phyloP scores from a whole-genome alignment of 2,113 vertebrate genomes.

The Tragulus kanchil region DNA sequence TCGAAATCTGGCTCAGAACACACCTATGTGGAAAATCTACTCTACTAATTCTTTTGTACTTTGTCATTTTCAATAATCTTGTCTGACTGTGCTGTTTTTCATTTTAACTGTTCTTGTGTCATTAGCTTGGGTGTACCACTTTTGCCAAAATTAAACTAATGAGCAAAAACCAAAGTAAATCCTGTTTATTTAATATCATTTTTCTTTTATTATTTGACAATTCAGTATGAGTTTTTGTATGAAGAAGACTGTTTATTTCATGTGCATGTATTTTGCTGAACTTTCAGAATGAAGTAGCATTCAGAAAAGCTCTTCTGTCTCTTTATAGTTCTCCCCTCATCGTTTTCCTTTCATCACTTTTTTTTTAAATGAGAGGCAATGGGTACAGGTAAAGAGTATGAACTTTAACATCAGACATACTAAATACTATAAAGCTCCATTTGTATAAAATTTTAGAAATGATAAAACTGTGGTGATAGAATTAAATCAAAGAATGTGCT shows the following conservation, averaged over 20 bases:
- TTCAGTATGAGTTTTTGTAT: neutral
- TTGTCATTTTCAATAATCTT: neutral
- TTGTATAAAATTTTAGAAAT: neutral
- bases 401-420: neutral
- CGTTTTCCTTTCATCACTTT: neutral
- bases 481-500: neutral
- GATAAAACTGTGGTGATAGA: neutral
- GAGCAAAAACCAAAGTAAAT: neutral
- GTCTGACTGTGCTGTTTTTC: neutral
- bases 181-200: neutral
- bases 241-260: neutral
- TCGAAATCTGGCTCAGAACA: neutral
- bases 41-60: neutral
- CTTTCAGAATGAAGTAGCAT: neutral
- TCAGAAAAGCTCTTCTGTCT: neutral
- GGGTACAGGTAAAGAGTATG: neutral
- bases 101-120: neutral
- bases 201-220: neutral
- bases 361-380: neutral
- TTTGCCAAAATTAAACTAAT: neutral
- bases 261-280: constrained; percentile 28
- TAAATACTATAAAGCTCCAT: neutral
- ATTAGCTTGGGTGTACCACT: neutral
- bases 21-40: neutral
- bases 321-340: neutral